Evolutionary conservation across 2,888 invertebrate genomes (phyloP).

Genomic region (Harpalus rubripes): DNA sequence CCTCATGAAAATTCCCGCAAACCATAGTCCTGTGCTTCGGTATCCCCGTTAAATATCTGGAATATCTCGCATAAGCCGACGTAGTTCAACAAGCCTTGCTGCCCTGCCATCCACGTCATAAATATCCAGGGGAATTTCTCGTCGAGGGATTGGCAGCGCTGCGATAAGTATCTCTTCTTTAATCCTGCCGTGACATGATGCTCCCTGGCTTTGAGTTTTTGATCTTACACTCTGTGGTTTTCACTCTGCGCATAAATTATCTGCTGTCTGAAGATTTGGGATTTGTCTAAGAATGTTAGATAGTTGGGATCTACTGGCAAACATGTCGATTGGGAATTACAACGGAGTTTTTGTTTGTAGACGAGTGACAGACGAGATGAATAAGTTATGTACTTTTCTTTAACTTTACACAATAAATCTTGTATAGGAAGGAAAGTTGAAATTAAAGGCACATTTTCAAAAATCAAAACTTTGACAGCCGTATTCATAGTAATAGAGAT

Average conservation of each 20-base stretch:
- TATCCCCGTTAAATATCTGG: slow-evolving; percentile 39
- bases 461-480: no score
- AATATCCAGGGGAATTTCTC: slow-evolving; percentile 47
- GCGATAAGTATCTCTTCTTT: slow-evolving; percentile 46
- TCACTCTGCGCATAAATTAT: slow-evolving; percentile 25
- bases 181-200: slow-evolving; percentile 14
- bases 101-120: slow-evolving; percentile 28
- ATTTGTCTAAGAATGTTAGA: slow-evolving; percentile 2
- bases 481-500: no score
- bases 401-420: background rate
- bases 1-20: slow-evolving; percentile 34
- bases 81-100: slow-evolving; percentile 1
- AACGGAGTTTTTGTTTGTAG: background rate
- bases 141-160: slow-evolving; percentile 23
- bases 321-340: background rate
- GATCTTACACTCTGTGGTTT: slow-evolving; percentile 21
- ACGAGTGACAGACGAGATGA: background rate
- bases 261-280: slow-evolving; percentile 20
- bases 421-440: no score
- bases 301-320: background rate
- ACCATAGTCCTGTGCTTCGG: slow-evolving; percentile 13
- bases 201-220: background rate
- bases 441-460: no score
- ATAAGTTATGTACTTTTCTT: background rate
- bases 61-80: slow-evolving; percentile 29